phyloP scores from a whole-genome alignment of 2,113 vertebrate species.

The Pipra filicauda region DNA sequence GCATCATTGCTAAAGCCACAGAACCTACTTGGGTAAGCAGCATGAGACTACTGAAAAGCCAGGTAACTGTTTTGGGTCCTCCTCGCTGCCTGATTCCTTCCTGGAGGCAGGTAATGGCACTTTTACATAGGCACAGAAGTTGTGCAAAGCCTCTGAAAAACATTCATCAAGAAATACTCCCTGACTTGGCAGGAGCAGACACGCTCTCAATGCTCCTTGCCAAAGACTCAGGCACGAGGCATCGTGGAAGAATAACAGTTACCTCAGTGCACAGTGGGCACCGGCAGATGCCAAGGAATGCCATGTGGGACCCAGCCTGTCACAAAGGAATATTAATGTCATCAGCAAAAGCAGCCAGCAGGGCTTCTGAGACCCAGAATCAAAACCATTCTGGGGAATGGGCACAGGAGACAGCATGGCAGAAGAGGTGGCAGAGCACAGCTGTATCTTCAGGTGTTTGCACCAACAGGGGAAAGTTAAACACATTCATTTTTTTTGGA shows the following conservation, averaged over 20 bases:
- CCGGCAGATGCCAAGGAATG: not conserved
- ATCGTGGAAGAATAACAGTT: not conserved
- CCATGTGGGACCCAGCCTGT: not conserved
- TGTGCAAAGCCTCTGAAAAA: not conserved
- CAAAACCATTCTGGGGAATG: not conserved
- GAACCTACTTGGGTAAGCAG: not conserved
- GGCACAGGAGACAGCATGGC: not conserved
- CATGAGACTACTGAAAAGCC: not conserved
- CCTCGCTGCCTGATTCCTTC: not conserved
- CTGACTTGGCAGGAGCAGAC: not conserved
- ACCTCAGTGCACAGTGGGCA: not conserved
- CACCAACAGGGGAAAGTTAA: not conserved
- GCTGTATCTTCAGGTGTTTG: not conserved
- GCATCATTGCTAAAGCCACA: not conserved
- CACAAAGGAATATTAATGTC: not conserved
- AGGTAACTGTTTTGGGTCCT: not conserved
- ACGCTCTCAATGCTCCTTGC: not conserved
- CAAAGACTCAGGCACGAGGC: not conserved
- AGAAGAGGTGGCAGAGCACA: not conserved
- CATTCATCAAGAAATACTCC: not conserved
- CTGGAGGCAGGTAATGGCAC: not conserved
- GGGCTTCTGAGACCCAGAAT: not conserved
- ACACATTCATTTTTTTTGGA: not conserved
- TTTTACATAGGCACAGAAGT: not conserved
- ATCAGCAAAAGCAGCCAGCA: not conserved